Conservation (phyloP, 2,113 vertebrate genomes). For the Natator depressus region DNA sequence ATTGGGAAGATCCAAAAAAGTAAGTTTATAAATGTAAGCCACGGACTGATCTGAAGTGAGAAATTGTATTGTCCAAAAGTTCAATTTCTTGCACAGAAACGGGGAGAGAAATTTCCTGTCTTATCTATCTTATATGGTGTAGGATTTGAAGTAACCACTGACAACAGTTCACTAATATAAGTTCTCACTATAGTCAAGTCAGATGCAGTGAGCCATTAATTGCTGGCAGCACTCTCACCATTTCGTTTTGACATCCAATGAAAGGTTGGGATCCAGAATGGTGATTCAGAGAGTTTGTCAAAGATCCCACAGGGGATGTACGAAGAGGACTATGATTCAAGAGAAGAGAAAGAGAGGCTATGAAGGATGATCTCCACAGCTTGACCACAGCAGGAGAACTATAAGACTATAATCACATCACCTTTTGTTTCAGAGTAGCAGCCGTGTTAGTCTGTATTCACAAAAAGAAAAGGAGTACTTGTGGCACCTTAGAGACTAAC, state of each 20-base stretch:
- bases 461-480: no score
- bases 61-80: not conserved
- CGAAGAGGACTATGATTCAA: not conserved
- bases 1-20: not conserved
- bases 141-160: not conserved
- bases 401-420: not conserved
- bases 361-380: not conserved
- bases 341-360: not conserved
- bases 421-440: not conserved
- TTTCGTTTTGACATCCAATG: not conserved
- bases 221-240: not conserved
- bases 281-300: fast-evolving
- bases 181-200: not conserved
- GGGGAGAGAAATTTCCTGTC: not conserved
- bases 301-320: not conserved
- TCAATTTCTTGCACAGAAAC: not conserved
- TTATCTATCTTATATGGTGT: not conserved
- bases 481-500: no score
- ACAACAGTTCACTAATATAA: not conserved
- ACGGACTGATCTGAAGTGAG: not conserved
- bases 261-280: not conserved
- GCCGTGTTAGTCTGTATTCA: no score
- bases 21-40: not conserved
- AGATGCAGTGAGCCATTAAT: not conserved
- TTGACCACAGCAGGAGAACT: not conserved